Conservation (phyloP, 2,113 vertebrate species). For the Pelobates fuscus region DNA sequence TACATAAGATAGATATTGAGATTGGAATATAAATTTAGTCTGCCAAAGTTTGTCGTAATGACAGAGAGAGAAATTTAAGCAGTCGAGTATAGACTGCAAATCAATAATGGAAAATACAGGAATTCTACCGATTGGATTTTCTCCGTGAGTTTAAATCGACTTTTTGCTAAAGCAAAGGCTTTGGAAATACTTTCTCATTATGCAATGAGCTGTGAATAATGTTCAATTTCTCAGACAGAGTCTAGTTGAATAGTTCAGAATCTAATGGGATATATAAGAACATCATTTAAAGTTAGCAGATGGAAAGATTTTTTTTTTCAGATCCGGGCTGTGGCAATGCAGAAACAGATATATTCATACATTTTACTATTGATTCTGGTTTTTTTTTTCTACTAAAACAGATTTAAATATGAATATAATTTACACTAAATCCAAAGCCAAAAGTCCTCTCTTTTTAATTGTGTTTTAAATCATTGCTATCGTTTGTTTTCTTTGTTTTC, state of each 20-base stretch:
- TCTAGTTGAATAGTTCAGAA: constrained; percentile 33
- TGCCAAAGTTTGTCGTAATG: constrained; percentile 26
- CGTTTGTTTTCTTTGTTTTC: no score
- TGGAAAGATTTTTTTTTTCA: constrained; percentile 38
- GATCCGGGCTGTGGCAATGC: constrained; percentile 13
- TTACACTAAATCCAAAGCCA: no score
- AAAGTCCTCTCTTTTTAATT: no score
- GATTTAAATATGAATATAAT: no score
- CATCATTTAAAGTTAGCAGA: constrained; percentile 41
- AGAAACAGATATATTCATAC: constrained; percentile 34
- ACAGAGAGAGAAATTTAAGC: constrained; percentile 36
- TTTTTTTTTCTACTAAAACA: neutral
- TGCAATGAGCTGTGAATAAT: constrained; percentile 39
- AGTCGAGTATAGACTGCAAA: constrained; percentile 31
- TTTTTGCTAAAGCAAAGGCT: constrained; percentile 18
- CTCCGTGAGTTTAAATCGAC: constrained; percentile 27
- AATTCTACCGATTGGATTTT: constrained; percentile 43
- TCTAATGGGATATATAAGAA: constrained; percentile 46
- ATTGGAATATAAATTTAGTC: constrained; percentile 27
- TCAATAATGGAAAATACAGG: constrained; percentile 36
- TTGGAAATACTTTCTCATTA: constrained; percentile 35
- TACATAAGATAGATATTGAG: neutral
- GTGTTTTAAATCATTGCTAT: no score
- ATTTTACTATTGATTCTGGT: constrained; percentile 26
- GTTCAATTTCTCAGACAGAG: constrained; percentile 32